Percentiles rank a stretch among this genome's conserved stretches.
These are phyloP conservation scores for Mesaphorura yosii DNA, from an alignment of 1,140 invertebrate species.

Conservation along the genomic window DNA sequence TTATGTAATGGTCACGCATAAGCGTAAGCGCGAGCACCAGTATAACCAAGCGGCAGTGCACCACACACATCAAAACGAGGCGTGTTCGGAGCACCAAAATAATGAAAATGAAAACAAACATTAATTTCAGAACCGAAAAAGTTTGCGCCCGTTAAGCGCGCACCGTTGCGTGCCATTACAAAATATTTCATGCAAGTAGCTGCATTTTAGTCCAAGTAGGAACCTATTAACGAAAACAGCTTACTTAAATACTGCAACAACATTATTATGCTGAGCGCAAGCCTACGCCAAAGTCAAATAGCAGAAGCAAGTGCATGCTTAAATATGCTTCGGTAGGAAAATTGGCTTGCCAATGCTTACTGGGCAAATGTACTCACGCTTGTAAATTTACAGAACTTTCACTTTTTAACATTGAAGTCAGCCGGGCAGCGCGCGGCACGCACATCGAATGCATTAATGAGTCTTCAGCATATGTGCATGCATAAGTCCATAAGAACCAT, in stretches of 20 bases:
- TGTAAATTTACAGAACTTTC: background rate
- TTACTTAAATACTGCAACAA: background rate
- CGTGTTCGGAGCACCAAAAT: no score
- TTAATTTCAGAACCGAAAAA: no score
- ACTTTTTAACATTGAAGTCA: background rate
- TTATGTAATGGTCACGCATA: no score
- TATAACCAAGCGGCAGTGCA: no score
- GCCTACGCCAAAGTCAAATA: background rate
- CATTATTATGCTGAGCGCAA: background rate
- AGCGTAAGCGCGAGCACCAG: no score
- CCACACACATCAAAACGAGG: no score
- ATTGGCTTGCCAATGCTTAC: background rate
- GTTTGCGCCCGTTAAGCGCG: no score
- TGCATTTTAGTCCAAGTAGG: no score
- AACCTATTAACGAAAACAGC: no score
- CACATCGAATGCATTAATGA: background rate
- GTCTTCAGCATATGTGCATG: background rate
- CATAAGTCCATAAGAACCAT: background rate
- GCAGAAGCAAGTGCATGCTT: background rate
- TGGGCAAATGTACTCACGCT: background rate
- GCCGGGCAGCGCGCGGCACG: background rate
- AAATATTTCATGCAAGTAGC: no score
- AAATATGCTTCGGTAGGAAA: background rate
- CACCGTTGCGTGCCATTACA: no score
- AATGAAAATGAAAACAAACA: no score